These are phyloP conservation scores for Phytoseiulus persimilis DNA, from an alignment of 2,888 invertebrate genomes.

Conservation along the genomic window DNA sequence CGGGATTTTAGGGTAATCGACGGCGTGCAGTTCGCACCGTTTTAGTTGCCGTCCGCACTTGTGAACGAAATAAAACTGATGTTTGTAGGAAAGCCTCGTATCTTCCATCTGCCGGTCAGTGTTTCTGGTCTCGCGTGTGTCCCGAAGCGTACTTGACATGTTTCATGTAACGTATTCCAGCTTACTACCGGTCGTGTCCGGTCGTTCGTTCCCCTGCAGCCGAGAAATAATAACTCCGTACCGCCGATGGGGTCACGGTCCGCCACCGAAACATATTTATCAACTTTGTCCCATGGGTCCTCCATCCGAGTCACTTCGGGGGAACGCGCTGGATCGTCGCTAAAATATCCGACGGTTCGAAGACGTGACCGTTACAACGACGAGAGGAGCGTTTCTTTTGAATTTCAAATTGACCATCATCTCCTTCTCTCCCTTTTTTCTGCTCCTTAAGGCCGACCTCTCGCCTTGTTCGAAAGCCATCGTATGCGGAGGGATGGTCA, in stretches of 20 bases:
- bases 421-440: not conserved
- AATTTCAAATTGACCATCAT: not conserved
- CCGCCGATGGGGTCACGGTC: not conserved
- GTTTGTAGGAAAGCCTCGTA: too few relatives aligned
- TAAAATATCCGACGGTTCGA: too few relatives aligned
- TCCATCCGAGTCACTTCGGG: not conserved
- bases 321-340: not conserved
- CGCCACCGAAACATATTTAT: not conserved
- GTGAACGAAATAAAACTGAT: too few relatives aligned
- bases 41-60: too few relatives aligned
- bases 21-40: too few relatives aligned
- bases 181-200: too few relatives aligned
- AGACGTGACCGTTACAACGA: not conserved
- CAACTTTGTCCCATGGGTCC: not conserved
- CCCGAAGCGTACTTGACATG: too few relatives aligned
- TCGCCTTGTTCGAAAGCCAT: not conserved
- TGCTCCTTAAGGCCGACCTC: not conserved
- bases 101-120: too few relatives aligned
- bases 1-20: too few relatives aligned
- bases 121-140: too few relatives aligned
- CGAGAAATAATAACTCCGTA: not conserved
- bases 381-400: not conserved
- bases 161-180: too few relatives aligned
- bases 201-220: not conserved
- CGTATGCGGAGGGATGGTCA: not conserved